Evolutionary conservation across 1,140 invertebrate genomes (phyloP), one percentile per base, ranked within the genome.

Genomic region (Tachypleus tridentatus): DNA sequence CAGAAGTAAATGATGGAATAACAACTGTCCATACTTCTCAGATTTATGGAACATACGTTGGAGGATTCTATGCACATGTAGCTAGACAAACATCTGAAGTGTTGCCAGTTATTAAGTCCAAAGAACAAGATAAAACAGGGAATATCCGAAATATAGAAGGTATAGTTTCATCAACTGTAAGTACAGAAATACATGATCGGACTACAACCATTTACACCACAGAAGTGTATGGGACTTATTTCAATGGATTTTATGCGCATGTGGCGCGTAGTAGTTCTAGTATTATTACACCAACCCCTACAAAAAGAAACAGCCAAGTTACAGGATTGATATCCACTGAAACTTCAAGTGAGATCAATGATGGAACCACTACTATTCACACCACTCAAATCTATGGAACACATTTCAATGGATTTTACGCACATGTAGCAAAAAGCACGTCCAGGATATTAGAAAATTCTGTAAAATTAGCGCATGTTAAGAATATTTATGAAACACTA

Each of bases 1-100:
- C 89, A 3, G 93, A 93, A 75, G 88, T 93, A 67, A 89, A 92
- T 76, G 87, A 91, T 72, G 91, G 91, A 51, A 88, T 89, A 10
- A 93, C 90, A 57, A 94, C 91, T 0, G 87, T 93, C 74, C 94
- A 88, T 77, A 88, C 89, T 3, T 94, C 91, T 1, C 86, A 92
- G 77, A 85, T 95, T 59, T 76, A 91, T 56, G 91, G 89, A 57
- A 93, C 91, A 5, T 90, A 86, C 2, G 79, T 93, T 61, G 87
- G 91, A 73, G 89, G 89, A 72, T 87, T 87, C 70, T 94, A 94
- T 74, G 90, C 91, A 6, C 87, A 88, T 73, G 84, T 93, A 64
- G 76, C 67, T 4, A 48, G 62, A 63, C 64, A 64, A 49, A 63
- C 69, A 5, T 70, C 69, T 5, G 63, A 61, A 49, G 51, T 66